Conservation (phyloP, 2,888 invertebrate species). For the Gymnosoma rotundatum region DNA sequence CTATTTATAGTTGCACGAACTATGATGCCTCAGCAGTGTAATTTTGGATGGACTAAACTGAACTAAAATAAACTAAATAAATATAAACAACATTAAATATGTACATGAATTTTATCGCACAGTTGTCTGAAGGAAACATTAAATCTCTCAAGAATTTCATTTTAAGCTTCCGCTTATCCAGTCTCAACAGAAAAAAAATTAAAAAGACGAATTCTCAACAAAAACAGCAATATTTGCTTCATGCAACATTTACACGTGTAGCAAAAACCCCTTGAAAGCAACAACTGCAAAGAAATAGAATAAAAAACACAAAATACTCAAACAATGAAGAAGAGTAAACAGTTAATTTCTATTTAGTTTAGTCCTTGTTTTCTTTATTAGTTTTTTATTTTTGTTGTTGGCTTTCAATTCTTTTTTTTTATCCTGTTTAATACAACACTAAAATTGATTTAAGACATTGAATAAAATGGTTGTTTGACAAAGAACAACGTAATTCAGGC, state of each 20-base stretch:
- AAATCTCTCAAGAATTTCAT: conserved; percentile 70
- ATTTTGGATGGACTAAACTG: conserved; percentile 1
- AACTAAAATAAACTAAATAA: conserved; percentile 14
- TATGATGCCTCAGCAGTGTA: not conserved
- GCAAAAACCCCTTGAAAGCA: conserved; percentile 20
- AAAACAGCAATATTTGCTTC: conserved; percentile 47
- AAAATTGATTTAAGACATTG: conserved; percentile 68
- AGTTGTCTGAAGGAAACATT: conserved; percentile 62
- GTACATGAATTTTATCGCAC: conserved; percentile 23
- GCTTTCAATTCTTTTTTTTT: conserved; percentile 15
- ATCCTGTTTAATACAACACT: conserved; percentile 51
- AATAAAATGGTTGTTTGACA: conserved; percentile 59
- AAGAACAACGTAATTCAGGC: conserved; percentile 62
- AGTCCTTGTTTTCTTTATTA: conserved; percentile 62
- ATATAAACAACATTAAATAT: conserved; percentile 23
- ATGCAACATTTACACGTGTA: conserved; percentile 32
- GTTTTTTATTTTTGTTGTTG: conserved; percentile 11
- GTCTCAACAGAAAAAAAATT: conserved; percentile 41
- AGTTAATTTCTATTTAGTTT: conserved; percentile 71
- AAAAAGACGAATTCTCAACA: conserved; percentile 11
- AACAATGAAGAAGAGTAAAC: conserved; percentile 60
- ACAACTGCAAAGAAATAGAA: conserved; percentile 5
- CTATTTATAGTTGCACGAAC: conserved; percentile 30
- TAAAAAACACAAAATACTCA: conserved; percentile 31
- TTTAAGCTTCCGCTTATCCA: conserved; percentile 68